Base-by-base conservation (phyloP, 30 jellyfish, hydroid and myxozoan species). In the Chrysaora quinquecirrha region DNA sequence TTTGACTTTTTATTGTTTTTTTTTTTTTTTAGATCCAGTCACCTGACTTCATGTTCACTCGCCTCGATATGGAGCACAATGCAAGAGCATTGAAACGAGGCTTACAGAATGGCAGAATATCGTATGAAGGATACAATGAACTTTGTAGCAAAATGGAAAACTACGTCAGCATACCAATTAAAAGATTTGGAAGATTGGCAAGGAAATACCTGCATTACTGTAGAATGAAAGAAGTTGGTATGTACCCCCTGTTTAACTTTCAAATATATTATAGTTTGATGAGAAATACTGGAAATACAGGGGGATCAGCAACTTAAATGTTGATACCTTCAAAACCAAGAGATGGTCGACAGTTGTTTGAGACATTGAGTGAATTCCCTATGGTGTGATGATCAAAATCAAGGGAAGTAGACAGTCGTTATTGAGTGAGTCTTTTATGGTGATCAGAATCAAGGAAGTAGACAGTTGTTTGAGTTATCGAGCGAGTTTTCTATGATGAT, bases 31-130 rank as follows among this genome's bases (percentile, higher is more conserved):
- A 83, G 94, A 72, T 62, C 2, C 25, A 52, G 33, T 83, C 94
- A 1, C 82, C 94, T 11, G 97, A 88, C 28, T 90, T 83, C 93
- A 83, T 90, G 86, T 90, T 83, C 80, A 83, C 97, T 1, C 89
- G 97, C 46, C 88, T 56, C 64, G 97, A 90, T 84, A 71, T 84
- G 89, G 96, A 83, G 54, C 85, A 82, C 73, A 90, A 90, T 46
- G 91, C 94, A 3, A 73, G 56, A 19, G 85, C 89, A 30, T 54
- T 90, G 58, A 76, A 73, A 79, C 92, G 89, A 52, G 95, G 90
- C 64, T 56, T 66, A 22, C 82, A 83, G 35, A 73, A 74, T 58
- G 90, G 95, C 0, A 56, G 95, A 0, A 48, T 89, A 16, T 28
- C 90, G 0, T 64, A 82, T 28, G 90, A 83, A 20, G 78, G 85